Conservation (phyloP, 1,140 invertebrate genomes). For the Meloidogyne floridensis region DNA sequence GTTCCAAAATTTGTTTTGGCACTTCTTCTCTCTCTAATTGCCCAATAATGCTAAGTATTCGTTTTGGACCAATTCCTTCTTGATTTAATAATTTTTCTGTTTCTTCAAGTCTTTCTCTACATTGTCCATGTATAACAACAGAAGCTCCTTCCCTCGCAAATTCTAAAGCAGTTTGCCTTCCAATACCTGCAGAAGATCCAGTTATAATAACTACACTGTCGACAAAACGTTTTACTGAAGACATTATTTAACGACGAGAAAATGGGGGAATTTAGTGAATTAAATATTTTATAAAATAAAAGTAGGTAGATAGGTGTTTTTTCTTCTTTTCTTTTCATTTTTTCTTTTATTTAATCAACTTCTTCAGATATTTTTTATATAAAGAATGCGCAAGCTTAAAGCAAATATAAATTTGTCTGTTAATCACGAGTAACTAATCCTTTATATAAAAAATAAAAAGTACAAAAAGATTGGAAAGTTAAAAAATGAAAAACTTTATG, state of each 20-base stretch:
- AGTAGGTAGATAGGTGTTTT: not conserved
- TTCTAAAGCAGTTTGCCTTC: conserved; percentile 8
- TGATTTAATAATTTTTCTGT: conserved; percentile 23
- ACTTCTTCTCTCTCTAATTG: conserved; percentile 35
- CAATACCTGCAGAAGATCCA: conserved; percentile 17
- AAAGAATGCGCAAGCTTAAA: no score
- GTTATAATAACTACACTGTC: conserved; percentile 24
- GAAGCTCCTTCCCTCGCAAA: conserved; percentile 3
- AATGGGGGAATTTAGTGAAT: no score
- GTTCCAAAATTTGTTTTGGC: conserved; percentile 17
- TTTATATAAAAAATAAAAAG: no score
- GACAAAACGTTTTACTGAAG: conserved; percentile 14
- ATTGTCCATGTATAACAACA: conserved; percentile 13
- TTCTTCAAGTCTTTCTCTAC: conserved; percentile 17
- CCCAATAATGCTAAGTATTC: conserved; percentile 23
- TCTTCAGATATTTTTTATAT: not conserved
- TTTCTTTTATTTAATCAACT: not conserved
- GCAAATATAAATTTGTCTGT: no score
- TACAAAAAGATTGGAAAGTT: no score
- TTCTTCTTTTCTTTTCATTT: not conserved
- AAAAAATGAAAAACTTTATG: no score
- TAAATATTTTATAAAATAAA: not conserved
- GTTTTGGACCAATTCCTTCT: conserved; percentile 8
- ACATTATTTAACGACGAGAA: not conserved
- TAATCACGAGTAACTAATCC: no score